phyloP scores from a whole-genome alignment of 1,140 invertebrate species.

The Ceratina japonica region DNA sequence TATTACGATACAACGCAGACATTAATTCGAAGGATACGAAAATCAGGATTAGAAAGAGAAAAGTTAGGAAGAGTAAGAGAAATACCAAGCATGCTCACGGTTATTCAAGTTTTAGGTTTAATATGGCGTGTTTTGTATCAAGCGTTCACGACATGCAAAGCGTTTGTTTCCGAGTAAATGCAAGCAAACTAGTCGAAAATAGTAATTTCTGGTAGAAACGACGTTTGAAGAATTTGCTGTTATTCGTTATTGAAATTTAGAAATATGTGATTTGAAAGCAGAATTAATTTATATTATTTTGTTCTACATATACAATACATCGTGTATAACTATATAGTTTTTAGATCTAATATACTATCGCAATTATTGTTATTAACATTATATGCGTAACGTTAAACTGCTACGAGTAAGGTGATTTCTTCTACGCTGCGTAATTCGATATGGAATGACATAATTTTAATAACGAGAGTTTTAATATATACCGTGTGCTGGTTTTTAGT shows the following conservation, averaged over 20 bases:
- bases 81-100: conserved; percentile 25
- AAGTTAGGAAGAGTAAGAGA: neutral
- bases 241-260: neutral
- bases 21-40: conserved; percentile 38
- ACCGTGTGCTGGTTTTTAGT: conserved; percentile 40
- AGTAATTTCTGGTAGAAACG: conserved; percentile 6
- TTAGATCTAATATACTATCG: neutral
- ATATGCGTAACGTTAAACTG: conserved; percentile 20
- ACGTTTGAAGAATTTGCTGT: conserved; percentile 22
- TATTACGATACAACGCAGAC: neutral
- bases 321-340: conserved; percentile 7
- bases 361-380: neutral
- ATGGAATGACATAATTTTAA: conserved; percentile 10
- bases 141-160: neutral
- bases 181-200: conserved; percentile 34
- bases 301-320: neutral
- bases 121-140: neutral
- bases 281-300: conserved; percentile 22
- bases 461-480: conserved; percentile 18
- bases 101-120: neutral
- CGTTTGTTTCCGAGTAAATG: neutral
- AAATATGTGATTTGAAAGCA: neutral
- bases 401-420: too few relatives aligned
- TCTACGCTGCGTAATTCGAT: conserved; percentile 9
- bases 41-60: conserved; percentile 6